These are phyloP conservation scores for Acrocephalus scirpaceus DNA, from an alignment of 2,797 vertebrate species.

Conservation along the genomic window DNA sequence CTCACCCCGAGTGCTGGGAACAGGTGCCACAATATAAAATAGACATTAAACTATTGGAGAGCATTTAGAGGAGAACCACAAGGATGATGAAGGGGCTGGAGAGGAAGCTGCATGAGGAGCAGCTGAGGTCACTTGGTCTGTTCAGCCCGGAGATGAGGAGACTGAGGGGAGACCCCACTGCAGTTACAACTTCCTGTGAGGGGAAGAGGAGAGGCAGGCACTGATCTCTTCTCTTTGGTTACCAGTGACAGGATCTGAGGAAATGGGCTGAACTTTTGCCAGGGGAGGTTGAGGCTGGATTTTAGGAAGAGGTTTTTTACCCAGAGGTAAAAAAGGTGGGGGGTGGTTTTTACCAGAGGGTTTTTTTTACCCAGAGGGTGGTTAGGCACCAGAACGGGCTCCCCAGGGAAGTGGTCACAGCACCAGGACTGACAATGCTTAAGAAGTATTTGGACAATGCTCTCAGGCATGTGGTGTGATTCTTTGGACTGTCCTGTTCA, in stretches of 20 bases:
- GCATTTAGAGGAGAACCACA: accelerated
- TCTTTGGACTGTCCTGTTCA: not conserved
- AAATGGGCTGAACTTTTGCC: not conserved
- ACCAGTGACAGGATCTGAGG: not conserved
- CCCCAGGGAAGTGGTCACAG: not conserved
- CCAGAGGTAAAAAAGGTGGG: no score
- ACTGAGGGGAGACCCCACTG: accelerated
- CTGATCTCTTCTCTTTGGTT: not conserved
- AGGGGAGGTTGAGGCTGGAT: not conserved
- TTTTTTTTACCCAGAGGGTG: not conserved
- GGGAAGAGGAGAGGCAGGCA: no score
- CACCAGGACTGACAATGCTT: not conserved
- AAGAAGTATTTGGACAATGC: not conserved
- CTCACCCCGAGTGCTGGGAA: accelerated
- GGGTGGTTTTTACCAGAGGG: no score
- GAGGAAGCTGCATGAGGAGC: accelerated
- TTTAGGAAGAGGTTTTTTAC: not conserved
- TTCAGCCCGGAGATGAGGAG: not conserved
- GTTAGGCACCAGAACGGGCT: not conserved
- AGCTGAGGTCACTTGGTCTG: not conserved
- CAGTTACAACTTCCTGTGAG: not conserved
- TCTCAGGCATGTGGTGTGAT: not conserved
- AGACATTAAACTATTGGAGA: not conserved
- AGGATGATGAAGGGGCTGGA: not conserved
- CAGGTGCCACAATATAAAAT: not conserved